A percentile compares a stretch with the other conserved stretches of the same genome.
Conservation (phyloP, 2,888 invertebrate genomes). For the Halocaridina rubra region DNA sequence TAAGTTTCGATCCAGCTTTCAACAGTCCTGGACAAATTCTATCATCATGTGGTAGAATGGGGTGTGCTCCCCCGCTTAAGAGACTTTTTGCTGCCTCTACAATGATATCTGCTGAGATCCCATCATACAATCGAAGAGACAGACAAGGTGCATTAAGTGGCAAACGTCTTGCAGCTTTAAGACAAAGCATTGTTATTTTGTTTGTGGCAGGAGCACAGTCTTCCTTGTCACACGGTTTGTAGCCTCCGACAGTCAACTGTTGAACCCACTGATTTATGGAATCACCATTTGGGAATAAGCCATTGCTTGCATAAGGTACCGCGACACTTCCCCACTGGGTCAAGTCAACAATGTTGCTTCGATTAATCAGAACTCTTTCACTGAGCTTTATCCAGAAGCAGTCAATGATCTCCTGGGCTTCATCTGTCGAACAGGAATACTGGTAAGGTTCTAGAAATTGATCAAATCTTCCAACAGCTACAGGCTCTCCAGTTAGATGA, state of each 20-base stretch:
- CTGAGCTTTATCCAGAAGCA: background rate
- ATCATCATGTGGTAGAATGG: background rate
- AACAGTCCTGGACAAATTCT: background rate
- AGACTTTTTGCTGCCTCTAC: background rate
- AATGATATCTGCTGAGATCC: background rate
- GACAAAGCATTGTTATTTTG: background rate
- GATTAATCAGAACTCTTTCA: background rate
- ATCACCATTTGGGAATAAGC: background rate
- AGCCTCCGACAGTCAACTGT: background rate
- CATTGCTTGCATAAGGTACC: background rate
- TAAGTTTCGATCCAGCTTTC: background rate
- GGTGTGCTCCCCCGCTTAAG: background rate
- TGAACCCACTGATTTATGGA: background rate
- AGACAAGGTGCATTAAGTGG: background rate
- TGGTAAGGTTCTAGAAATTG: background rate
- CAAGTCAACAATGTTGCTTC: background rate
- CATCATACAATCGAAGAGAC: background rate
- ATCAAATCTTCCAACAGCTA: background rate
- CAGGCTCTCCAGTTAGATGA: background rate
- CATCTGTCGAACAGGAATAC: background rate
- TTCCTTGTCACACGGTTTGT: background rate
- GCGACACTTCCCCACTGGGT: background rate
- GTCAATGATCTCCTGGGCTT: background rate
- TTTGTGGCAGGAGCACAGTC: background rate
- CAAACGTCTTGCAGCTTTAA: background rate